Base-by-base conservation (phyloP, 2,113 vertebrate species). In the Jacana jacana region DNA sequence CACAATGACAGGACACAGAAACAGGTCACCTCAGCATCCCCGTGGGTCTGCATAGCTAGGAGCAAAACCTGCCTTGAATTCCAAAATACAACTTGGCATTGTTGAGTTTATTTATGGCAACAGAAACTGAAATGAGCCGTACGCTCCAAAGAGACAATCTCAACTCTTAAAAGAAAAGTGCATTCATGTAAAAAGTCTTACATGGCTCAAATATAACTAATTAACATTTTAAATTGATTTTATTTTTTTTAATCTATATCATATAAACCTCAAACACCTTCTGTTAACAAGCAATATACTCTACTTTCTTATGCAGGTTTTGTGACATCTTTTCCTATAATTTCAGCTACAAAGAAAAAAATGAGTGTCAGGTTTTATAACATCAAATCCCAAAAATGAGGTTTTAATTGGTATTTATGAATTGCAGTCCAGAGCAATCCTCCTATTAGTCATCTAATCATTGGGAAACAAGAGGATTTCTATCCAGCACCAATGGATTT, bases 271-370 rank as follows among this genome's bases (percentile, higher is more conserved):
- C 37, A 69, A 77, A 49, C 2, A 58, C 69, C 19, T 65, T 73
- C 19, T 65, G 17, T 72, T 65, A 61, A 57, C 19, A 76, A 73
- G 40, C 13, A 73, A 40, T 44, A n/a, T 23, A 40, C 9, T 70
- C 39, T 9, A 37, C 33, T 75, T 91, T 60, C 11, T 40, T 68
- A 54, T 4, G n/a, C 12, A 54, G 55, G 30, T 83, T 88, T 91
- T 86, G 49, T 65, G 54, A 84, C 19, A 66, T 87, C 40, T 73
- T 84, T 51, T 81, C 44, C 48, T 75, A 9, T 55, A 23, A 78
- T 91, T 86, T 79, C 91, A 92, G n/a, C 73, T 93, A 81, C 77
- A 93, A 73, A 82, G 55, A 81, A 57, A 88, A 88, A 96, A 89
- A 86, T 39, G 19, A 86, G 25, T 60, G 81, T 51, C 44, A 95